A percentile compares a stretch with the other conserved stretches of the same genome.
phyloP scores from a whole-genome alignment of 2,113 vertebrate species.

The Nasalis larvatus region DNA sequence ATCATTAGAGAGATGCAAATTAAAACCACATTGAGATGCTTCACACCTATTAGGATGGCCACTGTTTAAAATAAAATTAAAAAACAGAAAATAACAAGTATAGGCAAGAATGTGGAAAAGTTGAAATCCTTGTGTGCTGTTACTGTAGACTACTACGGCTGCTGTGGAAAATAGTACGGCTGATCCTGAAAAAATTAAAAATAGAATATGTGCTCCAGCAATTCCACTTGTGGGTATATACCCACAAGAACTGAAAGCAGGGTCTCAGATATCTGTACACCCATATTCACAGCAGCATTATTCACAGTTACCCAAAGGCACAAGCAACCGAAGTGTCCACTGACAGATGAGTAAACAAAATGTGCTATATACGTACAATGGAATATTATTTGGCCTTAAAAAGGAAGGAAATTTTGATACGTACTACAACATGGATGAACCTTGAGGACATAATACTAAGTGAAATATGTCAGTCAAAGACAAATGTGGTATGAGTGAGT shows the following conservation, averaged over 20 bases:
- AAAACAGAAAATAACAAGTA: neutral
- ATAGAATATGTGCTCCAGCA: neutral
- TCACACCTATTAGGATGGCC: neutral
- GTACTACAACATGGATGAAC: neutral
- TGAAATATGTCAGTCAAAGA: neutral
- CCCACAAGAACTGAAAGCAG: neutral
- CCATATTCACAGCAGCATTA: neutral
- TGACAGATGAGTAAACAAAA: neutral
- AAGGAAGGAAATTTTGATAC: neutral
- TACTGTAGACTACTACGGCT: neutral
- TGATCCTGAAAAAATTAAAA: neutral
- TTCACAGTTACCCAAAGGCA: neutral
- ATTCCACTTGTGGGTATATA: neutral
- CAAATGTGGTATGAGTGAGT: neutral
- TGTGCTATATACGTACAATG: neutral
- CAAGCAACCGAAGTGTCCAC: neutral
- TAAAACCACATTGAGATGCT: neutral
- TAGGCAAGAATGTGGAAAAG: neutral
- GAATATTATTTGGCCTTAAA: neutral
- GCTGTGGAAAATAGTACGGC: neutral
- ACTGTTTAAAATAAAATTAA: neutral
- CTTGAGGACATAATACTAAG: neutral
- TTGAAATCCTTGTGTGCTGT: neutral
- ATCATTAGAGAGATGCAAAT: neutral
- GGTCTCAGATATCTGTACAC: neutral